Conservation (phyloP, 2,113 vertebrate genomes). For the Gnathonemus echidnorhynchus region DNA sequence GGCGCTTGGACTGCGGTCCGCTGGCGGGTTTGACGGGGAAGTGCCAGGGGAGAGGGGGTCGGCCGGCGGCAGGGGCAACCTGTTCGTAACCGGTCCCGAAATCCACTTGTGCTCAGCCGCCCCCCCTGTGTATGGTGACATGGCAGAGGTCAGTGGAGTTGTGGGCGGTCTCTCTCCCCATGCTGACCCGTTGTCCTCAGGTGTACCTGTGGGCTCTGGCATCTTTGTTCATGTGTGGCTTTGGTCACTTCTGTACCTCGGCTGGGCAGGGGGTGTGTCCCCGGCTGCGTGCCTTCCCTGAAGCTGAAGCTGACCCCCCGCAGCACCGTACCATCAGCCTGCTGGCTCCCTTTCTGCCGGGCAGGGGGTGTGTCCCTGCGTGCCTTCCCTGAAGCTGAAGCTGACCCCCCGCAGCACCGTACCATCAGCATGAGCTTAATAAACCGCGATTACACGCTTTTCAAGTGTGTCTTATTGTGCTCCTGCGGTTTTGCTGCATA, state of each 20-base stretch:
- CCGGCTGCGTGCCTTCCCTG: too few species aligned
- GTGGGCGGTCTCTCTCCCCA: too few species aligned
- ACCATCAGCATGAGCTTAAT: not conserved
- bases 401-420: too few species aligned
- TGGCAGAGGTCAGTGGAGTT: not conserved
- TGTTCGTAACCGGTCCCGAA: not conserved
- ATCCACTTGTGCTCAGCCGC: not conserved
- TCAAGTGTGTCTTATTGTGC: not conserved
- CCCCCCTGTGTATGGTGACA: not conserved
- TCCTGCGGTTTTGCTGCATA: not conserved
- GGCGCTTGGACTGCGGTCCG: not conserved
- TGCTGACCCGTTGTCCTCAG: not conserved
- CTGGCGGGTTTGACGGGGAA: not conserved
- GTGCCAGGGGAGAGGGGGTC: not conserved
- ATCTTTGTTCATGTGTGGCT: not conserved
- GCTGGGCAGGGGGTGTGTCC: not conserved
- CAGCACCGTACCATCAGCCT: too few species aligned
- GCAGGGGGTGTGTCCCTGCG: not conserved
- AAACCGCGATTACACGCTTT: not conserved
- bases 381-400: too few species aligned
- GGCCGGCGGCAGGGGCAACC: not conserved
- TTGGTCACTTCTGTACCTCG: not conserved
- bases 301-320: too few species aligned
- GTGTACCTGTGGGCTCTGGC: not conserved
- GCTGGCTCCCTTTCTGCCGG: too few species aligned